Percentiles rank a stretch among this genome's conserved stretches.
These are phyloP conservation scores for Laticauda laticaudata DNA, from an alignment of 2,113 vertebrate genomes.

Conservation along the genomic window DNA sequence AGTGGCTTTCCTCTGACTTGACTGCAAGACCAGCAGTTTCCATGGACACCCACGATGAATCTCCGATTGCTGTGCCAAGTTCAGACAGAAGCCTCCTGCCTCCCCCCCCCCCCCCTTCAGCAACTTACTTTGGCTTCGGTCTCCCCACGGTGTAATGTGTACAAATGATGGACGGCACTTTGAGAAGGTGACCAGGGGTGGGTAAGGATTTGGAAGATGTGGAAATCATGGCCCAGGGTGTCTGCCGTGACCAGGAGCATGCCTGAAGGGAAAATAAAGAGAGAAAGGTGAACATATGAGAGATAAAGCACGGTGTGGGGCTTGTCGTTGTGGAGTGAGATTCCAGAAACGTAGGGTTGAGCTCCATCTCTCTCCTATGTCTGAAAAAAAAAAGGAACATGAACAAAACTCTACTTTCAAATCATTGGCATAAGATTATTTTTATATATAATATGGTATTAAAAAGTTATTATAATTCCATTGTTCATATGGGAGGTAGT, in stretches of 20 bases:
- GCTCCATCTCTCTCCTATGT: background rate
- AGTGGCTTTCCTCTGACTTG: conserved; percentile 38
- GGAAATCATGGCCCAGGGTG: conserved; percentile 93
- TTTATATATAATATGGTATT: background rate
- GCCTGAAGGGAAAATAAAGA: conserved; percentile 69
- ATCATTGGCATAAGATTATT: background rate
- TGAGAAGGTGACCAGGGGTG: conserved; percentile 96
- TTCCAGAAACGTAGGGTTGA: background rate
- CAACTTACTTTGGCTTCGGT: conserved; percentile 96
- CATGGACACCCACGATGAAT: conserved; percentile 59
- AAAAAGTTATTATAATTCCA: background rate
- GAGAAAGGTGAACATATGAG: conserved; percentile 4
- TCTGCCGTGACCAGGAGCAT: conserved; percentile 97
- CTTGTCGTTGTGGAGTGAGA: too few relatives aligned
- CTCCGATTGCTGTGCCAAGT: conserved; percentile 44
- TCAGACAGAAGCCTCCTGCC: conserved; percentile 41
- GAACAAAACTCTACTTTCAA: background rate
- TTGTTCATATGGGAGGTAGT: background rate
- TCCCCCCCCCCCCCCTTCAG: conserved; percentile 19
- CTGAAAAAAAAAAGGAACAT: background rate
- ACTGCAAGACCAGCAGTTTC: conserved; percentile 58
- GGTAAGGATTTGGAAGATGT: conserved; percentile 95
- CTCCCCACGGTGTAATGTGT: conserved; percentile 97
- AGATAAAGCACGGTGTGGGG: conserved; percentile 11
- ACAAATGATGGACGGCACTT: conserved; percentile 95